Conservation (phyloP, 2,797 vertebrate species). For the Remorina albescens region DNA sequence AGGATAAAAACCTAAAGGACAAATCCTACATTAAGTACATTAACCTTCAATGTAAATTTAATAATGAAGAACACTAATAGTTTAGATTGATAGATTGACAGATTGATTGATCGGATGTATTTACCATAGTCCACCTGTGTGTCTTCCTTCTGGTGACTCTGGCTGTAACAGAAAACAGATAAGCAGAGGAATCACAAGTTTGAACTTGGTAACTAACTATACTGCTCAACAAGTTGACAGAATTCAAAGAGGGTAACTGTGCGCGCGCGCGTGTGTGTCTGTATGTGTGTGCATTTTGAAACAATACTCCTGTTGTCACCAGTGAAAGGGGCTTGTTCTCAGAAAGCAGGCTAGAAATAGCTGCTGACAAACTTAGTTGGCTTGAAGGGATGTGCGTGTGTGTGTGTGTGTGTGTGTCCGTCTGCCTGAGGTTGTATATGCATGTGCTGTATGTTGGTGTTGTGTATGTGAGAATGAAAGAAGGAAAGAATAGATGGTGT, state of each 20-base stretch:
- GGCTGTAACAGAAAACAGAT: slow-evolving; percentile 72
- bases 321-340: slow-evolving; percentile 53
- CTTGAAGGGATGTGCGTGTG: slow-evolving; percentile 23
- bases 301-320: slow-evolving; percentile 64
- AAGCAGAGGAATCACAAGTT: slow-evolving; percentile 24
- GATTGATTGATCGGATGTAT: slow-evolving; percentile 19
- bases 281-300: slow-evolving; percentile 21
- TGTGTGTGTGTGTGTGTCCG: no score
- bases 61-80: slow-evolving; percentile 1
- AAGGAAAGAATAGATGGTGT: slow-evolving; percentile 50
- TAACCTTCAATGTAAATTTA: not conserved
- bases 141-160: slow-evolving; percentile 78
- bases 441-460: slow-evolving; percentile 13
- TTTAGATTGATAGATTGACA: no score
- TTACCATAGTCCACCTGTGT: slow-evolving; percentile 85
- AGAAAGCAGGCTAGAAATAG: slow-evolving; percentile 67
- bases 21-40: not conserved
- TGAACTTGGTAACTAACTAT: slow-evolving; percentile 20
- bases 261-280: slow-evolving; percentile 17
- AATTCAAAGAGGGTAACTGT: slow-evolving; percentile 3
- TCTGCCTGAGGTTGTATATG: slow-evolving; percentile 6
- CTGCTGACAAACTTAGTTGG: slow-evolving; percentile 47
- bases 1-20: not conserved
- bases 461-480: slow-evolving; percentile 21
- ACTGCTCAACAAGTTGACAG: slow-evolving; percentile 19